Evolutionary conservation across 2,113 vertebrate genomes (phyloP), one percentile per base, ranked within the genome.

Genomic region (Brienomyrus longianalis): DNA sequence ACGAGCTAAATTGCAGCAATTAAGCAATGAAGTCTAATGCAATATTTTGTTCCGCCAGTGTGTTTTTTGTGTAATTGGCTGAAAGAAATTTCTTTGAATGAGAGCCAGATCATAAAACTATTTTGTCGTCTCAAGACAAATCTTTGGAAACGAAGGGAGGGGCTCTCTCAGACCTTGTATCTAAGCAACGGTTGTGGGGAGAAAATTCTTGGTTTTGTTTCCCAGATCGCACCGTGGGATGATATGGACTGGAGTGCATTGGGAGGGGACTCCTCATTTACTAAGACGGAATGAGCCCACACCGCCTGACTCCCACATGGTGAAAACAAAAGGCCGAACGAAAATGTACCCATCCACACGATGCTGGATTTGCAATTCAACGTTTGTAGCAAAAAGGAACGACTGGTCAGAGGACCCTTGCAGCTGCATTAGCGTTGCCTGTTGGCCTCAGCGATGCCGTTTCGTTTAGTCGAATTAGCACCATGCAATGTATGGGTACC

Each of bases 161-260:
- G 48, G 27, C 50, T 35, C 51, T 8, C 85, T 39, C 27, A 54
- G 51, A 39, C 48, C 45, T 39, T 35, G 85, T 87, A 87, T 87
- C 85, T 27, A 87, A 87, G 85, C 85, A 87, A 87, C 85, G 51
- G 85, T 54, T 39, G 51, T 54, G 48, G 85, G 85, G 85, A 56
- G 51, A 87, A 35, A 54, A 52, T 56, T 51, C 85, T 87, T 87
- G 51, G 35, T 87, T 39, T 54, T 54, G 27, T 87, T 87, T 87
- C 51, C 51, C 85, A 56, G 50, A 56, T n/a, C 4, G 7, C 51
- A 48, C 51, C 35, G 85, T 35, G 54, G 51, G 85, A 35, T 35
- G 85, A 86, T 21, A 52, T 51, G n/a, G 48, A 86, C 50, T 31
- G 83, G 7, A n/a, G 23, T 48, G 85, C 51, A 21, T 48, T 45